A percentile compares a stretch with the other conserved stretches of the same genome.
Conservation (phyloP, 2,113 vertebrate genomes). For the Larimichthys polyactis region DNA sequence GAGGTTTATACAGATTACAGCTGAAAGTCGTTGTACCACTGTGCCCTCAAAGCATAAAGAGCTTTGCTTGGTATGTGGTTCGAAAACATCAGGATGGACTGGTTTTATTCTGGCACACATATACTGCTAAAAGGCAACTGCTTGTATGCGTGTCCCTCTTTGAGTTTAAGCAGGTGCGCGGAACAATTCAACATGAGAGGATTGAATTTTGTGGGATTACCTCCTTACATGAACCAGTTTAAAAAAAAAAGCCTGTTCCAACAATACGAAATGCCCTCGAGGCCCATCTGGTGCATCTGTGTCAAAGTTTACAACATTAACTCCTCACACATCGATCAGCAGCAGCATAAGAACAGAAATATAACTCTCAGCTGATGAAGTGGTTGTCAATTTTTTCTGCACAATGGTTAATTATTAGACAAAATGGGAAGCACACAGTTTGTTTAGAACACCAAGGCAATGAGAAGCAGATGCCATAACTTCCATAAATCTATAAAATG, state of each 20-base stretch:
- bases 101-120: constrained; percentile 5
- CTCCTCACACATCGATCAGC: neutral
- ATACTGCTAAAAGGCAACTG: neutral
- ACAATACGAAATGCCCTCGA: constrained; percentile 1
- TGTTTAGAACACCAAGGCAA: neutral
- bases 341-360: neutral
- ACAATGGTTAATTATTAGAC: neutral
- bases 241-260: constrained; percentile 5
- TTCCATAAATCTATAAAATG: constrained; percentile 18
- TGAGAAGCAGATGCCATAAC: neutral
- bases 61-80: constrained; percentile 47
- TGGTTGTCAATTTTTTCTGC: neutral
- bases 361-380: neutral
- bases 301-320: constrained; percentile 20
- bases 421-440: neutral
- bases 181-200: constrained; percentile 30
- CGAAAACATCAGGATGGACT: constrained; percentile 20
- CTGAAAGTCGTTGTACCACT: constrained; percentile 47
- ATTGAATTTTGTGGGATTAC: constrained; percentile 40
- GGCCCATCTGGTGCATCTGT: neutral
- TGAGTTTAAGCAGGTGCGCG: constrained; percentile 7
- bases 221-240: constrained; percentile 45
- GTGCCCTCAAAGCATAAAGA: constrained; percentile 33
- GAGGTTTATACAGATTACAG: constrained; percentile 53
- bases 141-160: neutral